Evolutionary conservation across 1,140 invertebrate species (phyloP).

Genomic region (Trichomalopsis sarcophagae): DNA sequence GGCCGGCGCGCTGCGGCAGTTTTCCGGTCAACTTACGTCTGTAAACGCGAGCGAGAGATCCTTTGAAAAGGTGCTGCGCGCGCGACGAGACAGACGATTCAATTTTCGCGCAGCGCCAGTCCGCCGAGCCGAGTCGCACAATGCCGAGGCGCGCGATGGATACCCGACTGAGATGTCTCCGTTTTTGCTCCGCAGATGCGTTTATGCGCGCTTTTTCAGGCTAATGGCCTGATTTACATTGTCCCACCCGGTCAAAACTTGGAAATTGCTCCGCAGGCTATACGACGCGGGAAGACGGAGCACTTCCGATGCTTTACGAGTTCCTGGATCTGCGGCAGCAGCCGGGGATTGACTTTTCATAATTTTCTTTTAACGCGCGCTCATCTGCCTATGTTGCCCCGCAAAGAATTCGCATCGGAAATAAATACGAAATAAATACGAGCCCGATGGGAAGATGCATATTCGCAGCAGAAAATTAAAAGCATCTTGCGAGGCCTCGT

Average conservation of each 20-base stretch:
- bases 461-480: not conserved
- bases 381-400: not conserved
- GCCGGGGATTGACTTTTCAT: not conserved
- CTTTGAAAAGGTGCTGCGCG: not conserved
- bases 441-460: not conserved
- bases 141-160: not conserved
- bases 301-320: not conserved
- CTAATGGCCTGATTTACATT: conserved; percentile 8
- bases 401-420: not conserved
- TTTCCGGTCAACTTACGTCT: conserved; percentile 42
- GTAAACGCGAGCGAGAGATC: not conserved
- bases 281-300: not conserved
- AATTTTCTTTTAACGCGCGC: not conserved
- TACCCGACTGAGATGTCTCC: not conserved
- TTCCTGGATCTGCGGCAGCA: not conserved
- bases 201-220: not conserved
- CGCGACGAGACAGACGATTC: conserved; percentile 28
- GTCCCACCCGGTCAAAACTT: conserved; percentile 41
- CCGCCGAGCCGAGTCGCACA: not conserved
- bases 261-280: conserved; percentile 33
- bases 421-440: not conserved
- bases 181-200: not conserved
- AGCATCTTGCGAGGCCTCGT: not conserved
- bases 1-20: conserved; percentile 24
- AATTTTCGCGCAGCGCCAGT: conserved; percentile 35